A percentile compares a stretch with the other conserved stretches of the same genome.
Conservation (phyloP, 1,140 invertebrate genomes). For the Leptinotarsa texana region DNA sequence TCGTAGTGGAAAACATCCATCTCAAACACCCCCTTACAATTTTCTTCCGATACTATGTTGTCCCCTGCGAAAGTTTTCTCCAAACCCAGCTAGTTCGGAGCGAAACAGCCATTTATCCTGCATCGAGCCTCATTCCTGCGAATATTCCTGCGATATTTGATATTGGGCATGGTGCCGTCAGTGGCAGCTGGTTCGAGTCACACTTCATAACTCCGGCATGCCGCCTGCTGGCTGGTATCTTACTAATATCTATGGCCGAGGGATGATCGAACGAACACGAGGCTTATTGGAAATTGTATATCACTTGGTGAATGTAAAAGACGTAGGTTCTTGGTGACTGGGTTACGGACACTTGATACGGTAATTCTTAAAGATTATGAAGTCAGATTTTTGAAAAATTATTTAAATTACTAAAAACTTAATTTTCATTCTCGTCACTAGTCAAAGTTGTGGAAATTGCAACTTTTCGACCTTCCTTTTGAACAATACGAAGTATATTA, state of each 20-base stretch:
- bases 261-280: constrained; percentile 38
- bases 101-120: constrained; percentile 23
- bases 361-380: too few relatives aligned
- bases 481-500: too few relatives aligned
- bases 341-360: too few relatives aligned
- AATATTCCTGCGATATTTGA: constrained; percentile 48
- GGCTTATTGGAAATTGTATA: constrained; percentile 46
- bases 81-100: constrained; percentile 11
- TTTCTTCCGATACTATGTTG: too few relatives aligned
- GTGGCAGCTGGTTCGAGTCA: constrained; percentile 45
- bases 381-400: too few relatives aligned
- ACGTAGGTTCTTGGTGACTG: not conserved
- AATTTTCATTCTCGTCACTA: too few relatives aligned
- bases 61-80: constrained; percentile 17
- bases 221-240: constrained; percentile 38
- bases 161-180: constrained; percentile 43
- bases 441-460: too few relatives aligned
- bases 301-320: constrained; percentile 7
- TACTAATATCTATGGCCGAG: constrained; percentile 44
- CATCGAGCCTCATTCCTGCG: constrained; percentile 11
- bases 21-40: too few relatives aligned
- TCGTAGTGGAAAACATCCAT: too few relatives aligned
- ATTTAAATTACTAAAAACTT: too few relatives aligned
- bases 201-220: constrained; percentile 47
- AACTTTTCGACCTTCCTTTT: too few relatives aligned